These are phyloP conservation scores for human DNA, from an alignment of 2,113 vertebrate genomes.

Conservation along the genomic window DNA sequence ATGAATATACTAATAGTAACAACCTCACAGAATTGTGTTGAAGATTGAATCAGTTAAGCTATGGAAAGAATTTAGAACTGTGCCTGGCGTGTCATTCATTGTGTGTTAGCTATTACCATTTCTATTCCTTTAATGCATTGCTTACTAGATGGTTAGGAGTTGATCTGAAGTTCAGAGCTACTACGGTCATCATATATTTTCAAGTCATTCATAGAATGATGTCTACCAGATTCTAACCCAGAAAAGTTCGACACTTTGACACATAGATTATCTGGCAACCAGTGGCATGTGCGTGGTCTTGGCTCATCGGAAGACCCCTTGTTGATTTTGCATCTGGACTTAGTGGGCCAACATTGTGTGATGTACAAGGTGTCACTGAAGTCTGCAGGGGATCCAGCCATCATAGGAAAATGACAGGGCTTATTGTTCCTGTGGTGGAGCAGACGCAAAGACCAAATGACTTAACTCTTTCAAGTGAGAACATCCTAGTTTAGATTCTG, in stretches of 20 bases:
- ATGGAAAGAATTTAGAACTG: not conserved
- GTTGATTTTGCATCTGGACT: conserved; percentile 57
- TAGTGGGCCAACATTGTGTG: conserved; percentile 7
- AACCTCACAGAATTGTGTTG: not conserved
- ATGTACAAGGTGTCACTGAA: conserved; percentile 62
- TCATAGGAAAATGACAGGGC: conserved; percentile 2
- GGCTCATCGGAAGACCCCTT: conserved; percentile 20
- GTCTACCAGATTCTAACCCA: not conserved
- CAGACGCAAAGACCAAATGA: not conserved
- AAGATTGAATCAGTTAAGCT: not conserved
- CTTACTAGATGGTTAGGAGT: not conserved
- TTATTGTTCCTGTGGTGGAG: not conserved
- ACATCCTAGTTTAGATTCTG: not conserved
- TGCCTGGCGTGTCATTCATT: not conserved
- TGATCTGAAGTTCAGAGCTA: not conserved
- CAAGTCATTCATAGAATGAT: conserved; percentile 1
- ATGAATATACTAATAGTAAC: not conserved
- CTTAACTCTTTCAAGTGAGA: not conserved
- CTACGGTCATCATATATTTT: not conserved
- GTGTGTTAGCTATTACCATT: not conserved
- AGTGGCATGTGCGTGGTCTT: not conserved
- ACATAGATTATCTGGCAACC: not conserved
- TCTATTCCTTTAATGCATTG: not conserved
- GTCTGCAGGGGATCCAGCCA: not conserved
- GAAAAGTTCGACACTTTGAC: not conserved